Evolutionary conservation across 2,113 vertebrate genomes (phyloP).

Genomic region (Oreochromis tanganicae): DNA sequence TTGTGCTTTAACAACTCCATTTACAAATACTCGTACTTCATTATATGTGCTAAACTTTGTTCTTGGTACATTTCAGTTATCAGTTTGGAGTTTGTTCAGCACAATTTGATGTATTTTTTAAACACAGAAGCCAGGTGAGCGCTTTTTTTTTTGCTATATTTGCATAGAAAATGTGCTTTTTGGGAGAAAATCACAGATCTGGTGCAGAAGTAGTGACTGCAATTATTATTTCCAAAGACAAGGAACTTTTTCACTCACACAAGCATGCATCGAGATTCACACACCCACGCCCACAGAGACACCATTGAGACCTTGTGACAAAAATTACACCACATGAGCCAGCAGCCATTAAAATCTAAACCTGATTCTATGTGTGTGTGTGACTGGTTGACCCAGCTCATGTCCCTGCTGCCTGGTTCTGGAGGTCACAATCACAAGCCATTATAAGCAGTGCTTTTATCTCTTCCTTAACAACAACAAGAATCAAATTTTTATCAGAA

Average conservation of each 20-base stretch:
- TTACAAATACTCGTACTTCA: background rate
- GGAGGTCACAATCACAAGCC: background rate
- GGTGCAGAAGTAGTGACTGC: background rate
- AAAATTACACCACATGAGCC: conserved; percentile 21
- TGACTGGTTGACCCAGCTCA: background rate
- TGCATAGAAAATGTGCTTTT: background rate
- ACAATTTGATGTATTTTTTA: background rate
- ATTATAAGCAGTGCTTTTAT: background rate
- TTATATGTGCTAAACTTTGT: background rate
- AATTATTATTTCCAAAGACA: background rate
- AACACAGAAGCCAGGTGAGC: background rate
- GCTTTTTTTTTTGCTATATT: background rate
- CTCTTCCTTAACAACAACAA: background rate
- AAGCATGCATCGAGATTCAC: background rate
- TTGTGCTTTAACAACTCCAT: background rate
- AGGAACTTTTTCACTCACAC: background rate
- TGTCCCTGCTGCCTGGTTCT: background rate
- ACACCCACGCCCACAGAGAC: background rate
- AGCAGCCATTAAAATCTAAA: conserved; percentile 3
- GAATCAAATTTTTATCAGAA: background rate
- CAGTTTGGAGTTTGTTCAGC: background rate
- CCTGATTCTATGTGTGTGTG: background rate
- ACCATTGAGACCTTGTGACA: conserved; percentile 30
- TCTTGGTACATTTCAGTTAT: background rate
- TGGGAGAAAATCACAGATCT: background rate